Percentiles rank a stretch among this genome's conserved stretches.
phyloP scores from a whole-genome alignment of 2,113 vertebrate genomes.

The Rana temporaria region DNA sequence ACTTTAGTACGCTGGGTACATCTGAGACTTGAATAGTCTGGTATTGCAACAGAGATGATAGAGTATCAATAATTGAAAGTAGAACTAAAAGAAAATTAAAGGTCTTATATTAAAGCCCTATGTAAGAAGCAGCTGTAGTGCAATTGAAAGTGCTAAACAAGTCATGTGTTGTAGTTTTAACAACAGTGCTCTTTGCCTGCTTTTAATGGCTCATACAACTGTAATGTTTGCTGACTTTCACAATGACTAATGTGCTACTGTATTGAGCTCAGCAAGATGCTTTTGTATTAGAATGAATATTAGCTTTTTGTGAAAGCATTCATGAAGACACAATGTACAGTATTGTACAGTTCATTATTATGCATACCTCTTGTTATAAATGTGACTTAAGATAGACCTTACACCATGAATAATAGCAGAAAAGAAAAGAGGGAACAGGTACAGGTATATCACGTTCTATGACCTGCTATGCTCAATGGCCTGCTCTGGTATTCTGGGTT shows the following conservation, averaged over 20 bases:
- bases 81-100: slow-evolving; percentile 40
- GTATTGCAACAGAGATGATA: slow-evolving; percentile 27
- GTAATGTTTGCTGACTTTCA: neutral
- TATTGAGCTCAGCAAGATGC: neutral
- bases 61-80: slow-evolving; percentile 19
- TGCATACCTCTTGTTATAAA: too few relatives aligned
- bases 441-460: too few relatives aligned
- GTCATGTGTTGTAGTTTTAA: slow-evolving; percentile 13
- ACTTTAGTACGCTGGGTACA: slow-evolving; percentile 2
- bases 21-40: slow-evolving; percentile 30
- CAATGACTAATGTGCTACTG: neutral
- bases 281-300: neutral
- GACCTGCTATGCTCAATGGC: too few relatives aligned
- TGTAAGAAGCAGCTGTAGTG: slow-evolving; percentile 15
- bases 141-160: slow-evolving; percentile 7
- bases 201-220: neutral
- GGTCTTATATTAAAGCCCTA: slow-evolving; percentile 34
- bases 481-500: too few relatives aligned
- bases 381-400: too few relatives aligned
- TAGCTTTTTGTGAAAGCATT: too few relatives aligned
- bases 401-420: too few relatives aligned
- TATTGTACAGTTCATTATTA: too few relatives aligned
- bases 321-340: too few relatives aligned
- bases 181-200: neutral
- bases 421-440: too few relatives aligned